A percentile compares a stretch with the other conserved stretches of the same genome.
Conservation (phyloP, 2,888 invertebrate species). For the Clunio marinus region DNA sequence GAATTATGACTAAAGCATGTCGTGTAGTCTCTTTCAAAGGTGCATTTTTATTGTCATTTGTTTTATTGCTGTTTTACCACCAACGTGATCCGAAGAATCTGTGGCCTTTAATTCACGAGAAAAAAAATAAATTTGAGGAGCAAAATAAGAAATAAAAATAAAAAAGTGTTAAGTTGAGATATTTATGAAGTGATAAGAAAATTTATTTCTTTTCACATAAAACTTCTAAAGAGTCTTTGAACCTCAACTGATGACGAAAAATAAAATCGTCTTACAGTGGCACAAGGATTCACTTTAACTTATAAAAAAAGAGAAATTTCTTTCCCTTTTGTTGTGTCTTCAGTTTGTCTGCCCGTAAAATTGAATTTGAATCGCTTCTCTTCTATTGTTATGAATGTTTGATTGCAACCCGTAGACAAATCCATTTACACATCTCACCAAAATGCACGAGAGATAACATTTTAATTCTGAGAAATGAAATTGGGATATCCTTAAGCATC, state of each 20-base stretch:
- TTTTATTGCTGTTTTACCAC: constrained; percentile 37
- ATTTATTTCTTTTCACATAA: constrained; percentile 34
- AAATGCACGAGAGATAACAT: constrained; percentile 28
- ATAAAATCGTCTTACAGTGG: no score
- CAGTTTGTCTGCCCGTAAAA: constrained; percentile 1
- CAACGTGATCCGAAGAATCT: constrained; percentile 5
- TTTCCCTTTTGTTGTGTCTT: constrained; percentile 16
- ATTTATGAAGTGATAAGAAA: constrained; percentile 35
- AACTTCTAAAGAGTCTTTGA: constrained; percentile 2
- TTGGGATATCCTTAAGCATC: constrained; percentile 27
- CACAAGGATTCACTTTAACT: no score
- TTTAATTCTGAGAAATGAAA: constrained; percentile 30
- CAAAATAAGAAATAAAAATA: neutral
- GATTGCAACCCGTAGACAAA: constrained; percentile 17
- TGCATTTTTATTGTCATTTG: constrained; percentile 38
- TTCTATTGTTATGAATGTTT: no score
- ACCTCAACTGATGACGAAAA: no score
- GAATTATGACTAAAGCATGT: constrained; percentile 23
- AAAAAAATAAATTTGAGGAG: constrained; percentile 2
- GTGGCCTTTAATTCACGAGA: constrained; percentile 29
- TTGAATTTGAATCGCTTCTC: neutral
- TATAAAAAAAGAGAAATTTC: constrained; percentile 22
- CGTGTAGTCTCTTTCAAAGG: constrained; percentile 9
- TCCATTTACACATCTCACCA: constrained; percentile 20
- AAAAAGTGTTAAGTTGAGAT: constrained; percentile 39